Evolutionary conservation across 2,797 vertebrate genomes (phyloP), one percentile per base, ranked within the genome.

Genomic region (Nannoperca australis): DNA sequence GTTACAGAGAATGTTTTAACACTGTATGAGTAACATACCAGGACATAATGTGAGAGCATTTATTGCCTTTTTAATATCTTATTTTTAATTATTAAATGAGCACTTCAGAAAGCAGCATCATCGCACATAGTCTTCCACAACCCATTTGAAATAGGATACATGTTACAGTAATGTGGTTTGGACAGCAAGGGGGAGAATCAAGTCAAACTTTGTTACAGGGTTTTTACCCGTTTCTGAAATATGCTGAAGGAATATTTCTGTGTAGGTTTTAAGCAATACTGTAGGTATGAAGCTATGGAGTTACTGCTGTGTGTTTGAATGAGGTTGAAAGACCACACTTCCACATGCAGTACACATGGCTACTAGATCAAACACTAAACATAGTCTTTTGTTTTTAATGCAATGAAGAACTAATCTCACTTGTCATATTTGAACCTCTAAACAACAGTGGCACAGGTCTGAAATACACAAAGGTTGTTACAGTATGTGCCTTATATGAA

Each of bases 401-500:
- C 61, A 68, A 73, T 69, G 63, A 50, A 88, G 72, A 75, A 81
- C 54, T 84, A 83, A 91, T 87, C 49, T 74, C 58, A 79, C 49
- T 53, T 78, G 58, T 78, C 69, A 62, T 59, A 53, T 86, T 78
- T 73, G 36, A 85, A 82, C 62, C 76, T 83, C 14, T 54, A 70
- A 84, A 71, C 36, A 85, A 71, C 60, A 69, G 32, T 61, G 67
- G 63, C 74, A 73, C 20, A 5, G 66, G 70, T 86, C 84, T 85
- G 63, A 84, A 78, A 75, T 67, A 64, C 27, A 73, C 72, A 59
- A 22, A 78, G 10, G 20, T 40, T 76, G 66, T 85, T 84, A 72
- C 62, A 78, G 49, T 79, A 75, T 84, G 92, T 94, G 92, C 93
- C 94, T 94, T 93, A 86, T 22, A 84, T 73, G 49, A 88, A 89